Percentiles rank a stretch among this genome's conserved stretches.
phyloP scores from a whole-genome alignment of 1,140 invertebrate species.

The Camponotus pennsylvanicus region DNA sequence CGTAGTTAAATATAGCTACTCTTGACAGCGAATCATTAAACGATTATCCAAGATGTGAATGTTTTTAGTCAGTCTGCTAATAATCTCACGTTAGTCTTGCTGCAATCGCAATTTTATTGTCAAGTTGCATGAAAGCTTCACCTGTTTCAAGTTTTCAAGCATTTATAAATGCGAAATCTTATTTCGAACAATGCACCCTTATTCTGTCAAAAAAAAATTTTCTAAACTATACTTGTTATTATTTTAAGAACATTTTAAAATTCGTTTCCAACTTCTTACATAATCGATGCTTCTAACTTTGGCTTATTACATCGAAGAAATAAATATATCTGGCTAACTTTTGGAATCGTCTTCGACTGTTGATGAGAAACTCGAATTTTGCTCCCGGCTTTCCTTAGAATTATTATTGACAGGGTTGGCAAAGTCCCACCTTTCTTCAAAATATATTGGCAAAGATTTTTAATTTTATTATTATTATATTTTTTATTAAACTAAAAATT shows the following conservation, averaged over 20 bases:
- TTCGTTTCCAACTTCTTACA: slow-evolving; percentile 39
- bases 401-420: background rate
- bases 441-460: too few relatives aligned
- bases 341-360: slow-evolving; percentile 8
- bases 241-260: slow-evolving; percentile 30
- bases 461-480: too few relatives aligned
- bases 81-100: background rate
- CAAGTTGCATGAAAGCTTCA: too few relatives aligned
- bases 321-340: slow-evolving; percentile 21
- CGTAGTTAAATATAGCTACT: slow-evolving; percentile 16
- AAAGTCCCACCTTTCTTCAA: too few relatives aligned
- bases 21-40: background rate
- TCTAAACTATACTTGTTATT: slow-evolving; percentile 9
- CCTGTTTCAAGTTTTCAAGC: background rate
- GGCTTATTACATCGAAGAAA: slow-evolving; percentile 44
- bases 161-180: background rate
- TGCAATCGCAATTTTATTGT: background rate
- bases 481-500: too few relatives aligned
- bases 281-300: slow-evolving; percentile 47
- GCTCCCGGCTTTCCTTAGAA: background rate
- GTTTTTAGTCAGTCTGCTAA: slow-evolving; percentile 2
- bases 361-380: background rate
- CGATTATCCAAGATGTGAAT: background rate
- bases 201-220: slow-evolving; percentile 23
- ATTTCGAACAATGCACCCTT: background rate